A percentile compares a stretch with the other conserved stretches of the same genome.
Conservation (phyloP, 2,113 vertebrate genomes). For the Rousettus leschenaultii region DNA sequence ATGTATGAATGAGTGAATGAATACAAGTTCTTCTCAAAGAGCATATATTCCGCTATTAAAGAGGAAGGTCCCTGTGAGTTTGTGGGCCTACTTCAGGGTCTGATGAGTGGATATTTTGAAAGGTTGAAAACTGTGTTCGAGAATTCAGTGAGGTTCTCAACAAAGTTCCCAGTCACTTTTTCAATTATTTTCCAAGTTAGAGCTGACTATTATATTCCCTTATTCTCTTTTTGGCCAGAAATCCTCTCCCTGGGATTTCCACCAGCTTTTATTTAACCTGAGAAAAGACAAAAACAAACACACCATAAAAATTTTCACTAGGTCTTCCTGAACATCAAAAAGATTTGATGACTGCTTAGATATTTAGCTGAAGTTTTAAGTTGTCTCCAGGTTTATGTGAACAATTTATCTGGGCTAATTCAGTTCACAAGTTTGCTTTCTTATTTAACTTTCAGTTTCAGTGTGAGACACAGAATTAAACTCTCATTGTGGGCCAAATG, state of each 20-base stretch:
- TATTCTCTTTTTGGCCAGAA: background rate
- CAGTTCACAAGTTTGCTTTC: background rate
- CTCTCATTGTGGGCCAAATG: background rate
- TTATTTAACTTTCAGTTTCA: constrained; percentile 16
- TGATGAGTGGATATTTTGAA: background rate
- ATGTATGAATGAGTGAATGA: background rate
- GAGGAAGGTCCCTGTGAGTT: background rate
- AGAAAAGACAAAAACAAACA: constrained; percentile 3
- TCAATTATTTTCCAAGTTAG: background rate
- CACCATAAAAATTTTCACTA: background rate
- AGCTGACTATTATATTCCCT: background rate
- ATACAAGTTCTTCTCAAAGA: background rate
- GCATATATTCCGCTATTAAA: background rate
- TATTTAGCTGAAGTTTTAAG: background rate
- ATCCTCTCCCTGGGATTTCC: background rate
- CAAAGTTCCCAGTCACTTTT: background rate
- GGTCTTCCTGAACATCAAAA: background rate
- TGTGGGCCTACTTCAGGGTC: background rate
- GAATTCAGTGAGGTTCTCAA: background rate
- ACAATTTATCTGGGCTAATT: background rate
- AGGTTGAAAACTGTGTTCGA: background rate
- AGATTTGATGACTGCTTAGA: background rate
- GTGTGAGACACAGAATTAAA: background rate
- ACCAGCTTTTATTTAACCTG: background rate
- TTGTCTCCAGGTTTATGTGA: background rate